Evolutionary conservation across 2,797 vertebrate species (phyloP).

Genomic region (Aeoliscus strigatus): DNA sequence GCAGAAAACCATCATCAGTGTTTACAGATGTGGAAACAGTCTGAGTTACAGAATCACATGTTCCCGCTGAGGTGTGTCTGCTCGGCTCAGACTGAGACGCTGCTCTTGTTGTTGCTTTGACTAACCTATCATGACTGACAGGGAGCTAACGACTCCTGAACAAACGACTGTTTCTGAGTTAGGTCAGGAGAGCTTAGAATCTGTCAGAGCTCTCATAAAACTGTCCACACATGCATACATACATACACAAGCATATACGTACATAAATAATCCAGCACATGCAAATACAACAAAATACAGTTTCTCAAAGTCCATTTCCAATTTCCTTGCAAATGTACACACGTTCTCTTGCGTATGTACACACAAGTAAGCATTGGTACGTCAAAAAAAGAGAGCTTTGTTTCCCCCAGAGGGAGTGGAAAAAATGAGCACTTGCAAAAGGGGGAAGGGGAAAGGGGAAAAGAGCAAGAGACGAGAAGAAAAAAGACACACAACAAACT

Average conservation of each 20-base stretch:
- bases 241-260: background rate
- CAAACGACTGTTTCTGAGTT: slow-evolving; percentile 20
- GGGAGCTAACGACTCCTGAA: slow-evolving; percentile 10
- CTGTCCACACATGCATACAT: slow-evolving; percentile 2
- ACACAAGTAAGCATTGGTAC: slow-evolving; percentile 28
- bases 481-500: slow-evolving; percentile 19
- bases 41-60: background rate
- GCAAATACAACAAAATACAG: slow-evolving; percentile 1
- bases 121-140: background rate
- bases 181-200: slow-evolving; percentile 15
- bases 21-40: background rate
- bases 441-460: slow-evolving; percentile 55
- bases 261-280: slow-evolving; percentile 8
- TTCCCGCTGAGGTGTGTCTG: no score
- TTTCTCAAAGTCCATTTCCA: background rate
- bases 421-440: slow-evolving; percentile 65
- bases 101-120: slow-evolving; percentile 1
- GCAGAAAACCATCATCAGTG: background rate
- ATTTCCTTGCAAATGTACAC: slow-evolving; percentile 6
- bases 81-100: background rate
- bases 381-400: slow-evolving; percentile 48
- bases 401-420: slow-evolving; percentile 69
- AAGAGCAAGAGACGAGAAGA: slow-evolving; percentile 23
- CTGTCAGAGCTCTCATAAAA: slow-evolving; percentile 9
- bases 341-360: no score